phyloP scores from a whole-genome alignment of 2,797 vertebrate genomes.

The Siniperca scherzeri region DNA sequence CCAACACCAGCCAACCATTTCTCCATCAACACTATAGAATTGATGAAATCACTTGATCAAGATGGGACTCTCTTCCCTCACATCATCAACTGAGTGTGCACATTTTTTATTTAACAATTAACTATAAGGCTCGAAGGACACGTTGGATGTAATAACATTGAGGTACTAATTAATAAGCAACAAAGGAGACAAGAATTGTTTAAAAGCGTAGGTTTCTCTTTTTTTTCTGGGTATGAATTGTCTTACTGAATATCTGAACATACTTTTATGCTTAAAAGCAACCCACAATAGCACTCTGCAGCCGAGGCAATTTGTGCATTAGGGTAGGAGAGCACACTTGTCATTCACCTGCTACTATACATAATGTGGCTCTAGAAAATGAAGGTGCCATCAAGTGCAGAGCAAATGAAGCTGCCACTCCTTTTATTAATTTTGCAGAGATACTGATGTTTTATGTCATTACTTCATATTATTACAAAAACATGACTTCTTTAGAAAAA shows the following conservation, averaged over 20 bases:
- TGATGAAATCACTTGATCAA: constrained; percentile 2
- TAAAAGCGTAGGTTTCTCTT: background rate
- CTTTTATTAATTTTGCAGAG: constrained; percentile 10
- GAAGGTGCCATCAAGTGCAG: constrained; percentile 28
- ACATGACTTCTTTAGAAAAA: background rate
- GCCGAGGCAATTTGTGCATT: constrained; percentile 46
- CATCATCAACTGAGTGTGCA: background rate
- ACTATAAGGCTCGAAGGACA: background rate
- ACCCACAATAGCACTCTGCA: constrained; percentile 23
- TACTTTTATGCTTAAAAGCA: constrained; percentile 39
- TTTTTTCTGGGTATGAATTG: background rate
- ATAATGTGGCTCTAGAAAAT: constrained; percentile 30
- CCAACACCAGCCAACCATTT: background rate
- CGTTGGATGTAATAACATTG: background rate
- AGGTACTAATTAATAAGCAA: background rate
- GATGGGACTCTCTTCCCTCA: background rate
- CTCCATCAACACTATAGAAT: background rate
- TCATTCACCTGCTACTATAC: constrained; percentile 52
- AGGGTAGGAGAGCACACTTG: constrained; percentile 32
- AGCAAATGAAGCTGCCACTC: constrained; percentile 16
- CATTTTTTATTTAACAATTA: background rate
- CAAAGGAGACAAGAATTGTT: background rate
- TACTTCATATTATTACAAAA: constrained; percentile 3
- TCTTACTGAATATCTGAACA: constrained; percentile 13
- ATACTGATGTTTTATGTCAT: constrained; percentile 21